Evolutionary conservation across 2,113 vertebrate species (phyloP), one percentile per base, ranked within the genome.

Genomic region (Cyphomyrus discorhynchus): DNA sequence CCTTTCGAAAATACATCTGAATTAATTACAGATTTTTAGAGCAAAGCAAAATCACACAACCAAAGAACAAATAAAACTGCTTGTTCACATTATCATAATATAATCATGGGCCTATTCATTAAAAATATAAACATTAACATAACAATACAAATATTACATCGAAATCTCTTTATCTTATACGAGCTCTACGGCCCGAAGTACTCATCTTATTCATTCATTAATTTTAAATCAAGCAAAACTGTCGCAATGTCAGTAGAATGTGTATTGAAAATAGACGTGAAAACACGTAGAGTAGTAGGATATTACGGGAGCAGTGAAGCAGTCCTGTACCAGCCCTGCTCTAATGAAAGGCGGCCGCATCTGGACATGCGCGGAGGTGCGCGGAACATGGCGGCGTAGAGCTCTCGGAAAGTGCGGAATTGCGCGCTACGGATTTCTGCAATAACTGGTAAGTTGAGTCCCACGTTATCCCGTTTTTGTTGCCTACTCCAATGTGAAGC

Each of bases 321-420:
- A 21, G 39, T 47, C 3, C 45, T 4, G 80, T 47, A 27, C 27
- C 42, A 13, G 31, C 6, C 77, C 80, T 31, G 47, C 5, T 31
- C 47, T 80, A 53, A 89, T 53, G 47, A 17, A 53, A 89, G 93
- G 91, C 92, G 24, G 89, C 91, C 92, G 92, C 92, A n/a, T 90
- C 91, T 92, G 94, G 94, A 95, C 96, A 96, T 96, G 96, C 95
- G 95, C 96, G 94, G 92, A 94, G 91, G 92, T 94, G 94, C 93
- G 94, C 92, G 92, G 94, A 95, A 96, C 89, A 96, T 96, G 95
- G 95, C 95, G 95, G 94, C 95, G 92, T 92, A 93, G 93, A 92
- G 93, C 93, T 91, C 93, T 93, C 91, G 94, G 92, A 94, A 93
- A 95, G 93, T 94, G 92, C 94, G 92, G 93, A 91, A 89, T 93